A percentile compares a stretch with the other conserved stretches of the same genome.
phyloP scores from a whole-genome alignment of 2,888 invertebrate species.

The Archips xylosteana region DNA sequence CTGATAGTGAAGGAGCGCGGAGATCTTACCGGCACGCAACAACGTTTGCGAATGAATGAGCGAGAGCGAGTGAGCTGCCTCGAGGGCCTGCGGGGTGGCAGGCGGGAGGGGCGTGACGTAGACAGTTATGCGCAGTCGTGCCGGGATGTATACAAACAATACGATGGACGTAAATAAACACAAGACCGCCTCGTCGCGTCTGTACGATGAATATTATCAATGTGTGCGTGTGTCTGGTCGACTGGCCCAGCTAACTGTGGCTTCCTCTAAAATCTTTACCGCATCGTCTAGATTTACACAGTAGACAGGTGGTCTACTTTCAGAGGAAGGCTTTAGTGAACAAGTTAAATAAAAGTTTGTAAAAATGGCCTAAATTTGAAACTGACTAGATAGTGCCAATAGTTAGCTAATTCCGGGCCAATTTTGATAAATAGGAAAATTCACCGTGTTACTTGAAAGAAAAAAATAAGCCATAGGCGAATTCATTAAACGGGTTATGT shows the following conservation, averaged over 20 bases:
- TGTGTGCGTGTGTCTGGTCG: conserved; percentile 70
- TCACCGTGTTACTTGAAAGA: too few species aligned
- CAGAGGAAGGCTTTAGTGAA: conserved; percentile 18
- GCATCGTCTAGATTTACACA: conserved; percentile 38
- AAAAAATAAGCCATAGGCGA: too few species aligned
- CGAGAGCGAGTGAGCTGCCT: conserved; percentile 60
- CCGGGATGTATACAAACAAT: conserved; percentile 86
- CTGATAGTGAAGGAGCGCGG: conserved; percentile 58
- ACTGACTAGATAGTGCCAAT: not conserved
- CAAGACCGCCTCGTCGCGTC: conserved; percentile 70
- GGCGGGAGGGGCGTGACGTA: conserved; percentile 75
- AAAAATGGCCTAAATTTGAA: conserved; percentile 24
- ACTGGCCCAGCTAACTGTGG: conserved; percentile 50
- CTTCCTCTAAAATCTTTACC: conserved; percentile 44
- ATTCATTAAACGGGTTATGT: too few species aligned
- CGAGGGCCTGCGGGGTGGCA: conserved; percentile 71
- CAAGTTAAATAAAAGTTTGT: too few species aligned
- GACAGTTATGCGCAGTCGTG: conserved; percentile 82
- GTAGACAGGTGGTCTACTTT: conserved; percentile 44
- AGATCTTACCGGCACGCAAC: conserved; percentile 70
- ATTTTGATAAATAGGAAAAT: too few species aligned
- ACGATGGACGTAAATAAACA: conserved; percentile 86
- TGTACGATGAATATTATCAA: conserved; percentile 74
- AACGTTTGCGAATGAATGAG: conserved; percentile 84
- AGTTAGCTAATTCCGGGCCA: not conserved